Evolutionary conservation across 2,797 vertebrate species (phyloP), one percentile per base, ranked within the genome.

Genomic region (Microchirus variegatus): DNA sequence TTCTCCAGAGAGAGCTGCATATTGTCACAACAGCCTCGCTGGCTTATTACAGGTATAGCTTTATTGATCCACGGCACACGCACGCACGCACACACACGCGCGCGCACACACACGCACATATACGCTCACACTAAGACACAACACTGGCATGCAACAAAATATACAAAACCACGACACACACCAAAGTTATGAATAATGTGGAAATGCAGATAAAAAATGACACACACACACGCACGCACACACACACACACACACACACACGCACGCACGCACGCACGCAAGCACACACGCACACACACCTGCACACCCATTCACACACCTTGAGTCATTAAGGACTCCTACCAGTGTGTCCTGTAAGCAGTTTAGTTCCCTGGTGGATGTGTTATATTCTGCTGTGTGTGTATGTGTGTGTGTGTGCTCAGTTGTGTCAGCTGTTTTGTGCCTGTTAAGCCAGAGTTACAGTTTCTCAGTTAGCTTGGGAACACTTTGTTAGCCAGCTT

Each of bases 381-480:
- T 18, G 38, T 59, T 38, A 57, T 82, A 67, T 76, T 36, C 50
- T 40, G 41, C 61, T 62, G 56, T 64, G 67, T 53, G 71, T 50
- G 46, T 44, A 58, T 63, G 55, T 68, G 49, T 53, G 53, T 58
- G 62, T 84, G 82, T 53, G 53, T 58, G 62, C 83, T 81, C 79
- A 53, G 59, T 82, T 0, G 85, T 82, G 87, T 91, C 89, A 91
- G 89, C 89, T 88, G 67, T 89, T 91, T 91, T 86, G 86, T 75
- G 84, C 82, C 89, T 84, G 83, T 89, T 91, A 90, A 90, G 89
- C 83, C 84, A 80, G 80, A 89, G 86, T 87, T 89, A 88, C 87
- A 85, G 83, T 89, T 85, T 86, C 83, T 76, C 68, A 54, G 65
- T 77, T 69, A 78, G 78, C 87, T 68, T 78, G 86, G 86, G 87